Conservation (phyloP, 2,888 invertebrate species). For the Biston stratarius region DNA sequence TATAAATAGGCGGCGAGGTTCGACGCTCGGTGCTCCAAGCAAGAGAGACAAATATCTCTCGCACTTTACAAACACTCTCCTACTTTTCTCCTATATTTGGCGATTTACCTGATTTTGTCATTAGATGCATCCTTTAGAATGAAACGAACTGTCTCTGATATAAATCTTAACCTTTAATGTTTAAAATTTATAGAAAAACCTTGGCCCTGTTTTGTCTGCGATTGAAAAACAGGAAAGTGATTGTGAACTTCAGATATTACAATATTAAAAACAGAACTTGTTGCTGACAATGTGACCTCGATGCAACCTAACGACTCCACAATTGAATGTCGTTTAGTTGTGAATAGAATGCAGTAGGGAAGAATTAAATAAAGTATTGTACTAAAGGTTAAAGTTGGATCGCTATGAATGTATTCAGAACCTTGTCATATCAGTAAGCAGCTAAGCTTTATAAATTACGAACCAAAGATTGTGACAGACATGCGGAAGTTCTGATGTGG, state of each 20-base stretch:
- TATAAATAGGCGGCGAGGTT: conserved; percentile 44
- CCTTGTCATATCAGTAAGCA: background rate
- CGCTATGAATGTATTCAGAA: background rate
- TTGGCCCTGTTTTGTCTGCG: background rate
- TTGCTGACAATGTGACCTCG: conserved; percentile 4
- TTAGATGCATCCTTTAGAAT: background rate
- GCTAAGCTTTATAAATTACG: background rate
- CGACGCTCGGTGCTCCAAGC: conserved; percentile 16
- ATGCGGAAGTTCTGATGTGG: conserved; percentile 63
- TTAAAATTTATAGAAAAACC: background rate
- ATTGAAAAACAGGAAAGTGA: conserved; percentile 2
- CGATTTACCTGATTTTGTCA: background rate
- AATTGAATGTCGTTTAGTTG: conserved; percentile 14
- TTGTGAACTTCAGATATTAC: background rate
- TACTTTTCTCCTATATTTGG: background rate
- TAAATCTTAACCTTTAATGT: background rate
- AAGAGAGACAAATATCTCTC: background rate
- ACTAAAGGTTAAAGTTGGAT: conserved; percentile 5
- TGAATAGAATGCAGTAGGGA: conserved; percentile 15
- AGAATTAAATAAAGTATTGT: conserved; percentile 5
- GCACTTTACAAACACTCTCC: background rate
- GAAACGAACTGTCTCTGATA: background rate
- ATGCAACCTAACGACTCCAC: conserved; percentile 1
- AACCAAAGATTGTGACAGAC: conserved; percentile 42
- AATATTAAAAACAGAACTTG: background rate